Conservation (phyloP, 2,797 vertebrate genomes). For the Gorsachius magnificus region DNA sequence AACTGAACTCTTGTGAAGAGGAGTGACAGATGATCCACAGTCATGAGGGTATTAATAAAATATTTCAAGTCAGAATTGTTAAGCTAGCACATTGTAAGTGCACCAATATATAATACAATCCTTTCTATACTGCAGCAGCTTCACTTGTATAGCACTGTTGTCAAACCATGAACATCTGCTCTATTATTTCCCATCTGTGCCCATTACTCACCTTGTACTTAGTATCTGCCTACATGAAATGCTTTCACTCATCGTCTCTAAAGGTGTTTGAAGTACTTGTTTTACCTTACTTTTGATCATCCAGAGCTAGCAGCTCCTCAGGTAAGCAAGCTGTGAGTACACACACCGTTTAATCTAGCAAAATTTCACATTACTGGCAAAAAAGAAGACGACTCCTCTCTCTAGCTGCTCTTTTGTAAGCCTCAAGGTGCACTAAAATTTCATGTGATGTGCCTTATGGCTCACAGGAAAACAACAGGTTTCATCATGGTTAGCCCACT, state of each 20-base stretch:
- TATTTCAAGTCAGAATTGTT: background rate
- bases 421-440: background rate
- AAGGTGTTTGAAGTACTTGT: background rate
- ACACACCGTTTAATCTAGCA: background rate
- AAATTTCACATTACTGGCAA: background rate
- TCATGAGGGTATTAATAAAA: background rate
- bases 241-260: background rate
- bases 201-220: background rate
- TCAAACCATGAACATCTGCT: background rate
- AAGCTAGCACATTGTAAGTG: background rate
- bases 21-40: background rate
- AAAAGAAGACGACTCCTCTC: background rate
- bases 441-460: background rate
- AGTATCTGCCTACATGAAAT: background rate
- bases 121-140: background rate
- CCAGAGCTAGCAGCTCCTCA: background rate
- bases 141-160: fast-evolving
- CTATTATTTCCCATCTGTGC: background rate
- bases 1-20: background rate
- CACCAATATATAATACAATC: background rate
- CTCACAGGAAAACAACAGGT: background rate
- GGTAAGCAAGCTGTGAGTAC: background rate
- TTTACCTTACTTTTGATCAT: background rate
- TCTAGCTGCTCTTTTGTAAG: background rate
- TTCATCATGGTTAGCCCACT: background rate